A percentile compares a stretch with the other conserved stretches of the same genome.
Evolutionary conservation across 2,113 vertebrate genomes (phyloP).

Genomic region (Terrapene triunguis): DNA sequence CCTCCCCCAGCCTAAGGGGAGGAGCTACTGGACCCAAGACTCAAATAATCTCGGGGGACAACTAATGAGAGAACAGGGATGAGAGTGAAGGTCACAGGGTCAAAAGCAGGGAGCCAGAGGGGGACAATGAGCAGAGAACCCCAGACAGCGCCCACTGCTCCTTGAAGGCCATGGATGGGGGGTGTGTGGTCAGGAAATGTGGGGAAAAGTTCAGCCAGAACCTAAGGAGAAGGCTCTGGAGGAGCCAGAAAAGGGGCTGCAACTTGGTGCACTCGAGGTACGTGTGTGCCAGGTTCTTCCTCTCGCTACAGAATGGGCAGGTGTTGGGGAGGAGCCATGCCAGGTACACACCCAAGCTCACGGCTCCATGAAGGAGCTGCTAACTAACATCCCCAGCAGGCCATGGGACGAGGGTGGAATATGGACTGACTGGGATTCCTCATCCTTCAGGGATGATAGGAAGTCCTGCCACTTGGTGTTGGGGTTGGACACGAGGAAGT

Average conservation of each 20-base stretch:
- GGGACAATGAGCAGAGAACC: fast-evolving
- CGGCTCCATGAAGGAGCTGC: no score
- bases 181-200: background rate
- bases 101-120: background rate
- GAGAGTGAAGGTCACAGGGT: background rate
- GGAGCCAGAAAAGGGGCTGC: background rate
- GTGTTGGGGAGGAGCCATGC: no score
- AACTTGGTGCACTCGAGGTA: no score
- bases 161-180: background rate
- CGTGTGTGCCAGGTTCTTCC: no score
- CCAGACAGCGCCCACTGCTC: background rate
- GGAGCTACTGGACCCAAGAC: background rate
- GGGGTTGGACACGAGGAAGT: background rate
- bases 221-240: background rate
- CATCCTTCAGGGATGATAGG: background rate
- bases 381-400: no score
- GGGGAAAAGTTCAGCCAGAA: background rate
- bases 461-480: background rate
- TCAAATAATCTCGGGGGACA: background rate
- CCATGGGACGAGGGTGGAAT: background rate
- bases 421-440: background rate
- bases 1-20: background rate
- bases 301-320: no score
- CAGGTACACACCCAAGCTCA: no score
- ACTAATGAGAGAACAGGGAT: background rate